phyloP scores from a whole-genome alignment of 1,140 invertebrate genomes.

The Elysia chlorotica region DNA sequence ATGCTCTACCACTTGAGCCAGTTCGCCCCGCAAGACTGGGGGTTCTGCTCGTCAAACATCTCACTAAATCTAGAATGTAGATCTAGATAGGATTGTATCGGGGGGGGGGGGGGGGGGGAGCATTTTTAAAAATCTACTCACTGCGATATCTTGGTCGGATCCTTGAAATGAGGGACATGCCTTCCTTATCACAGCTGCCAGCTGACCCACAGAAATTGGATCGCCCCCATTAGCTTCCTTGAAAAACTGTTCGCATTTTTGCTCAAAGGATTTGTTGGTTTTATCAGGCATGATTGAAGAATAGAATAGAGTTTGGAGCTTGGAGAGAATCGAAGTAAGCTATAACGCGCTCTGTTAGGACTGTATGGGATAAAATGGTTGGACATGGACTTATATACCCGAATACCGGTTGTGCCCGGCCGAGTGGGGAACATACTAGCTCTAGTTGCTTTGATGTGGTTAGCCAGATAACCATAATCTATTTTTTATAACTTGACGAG shows the following conservation, averaged over 20 bases:
- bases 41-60: neutral
- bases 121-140: neutral
- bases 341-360: neutral
- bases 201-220: neutral
- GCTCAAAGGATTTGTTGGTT: neutral
- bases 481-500: neutral
- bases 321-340: neutral
- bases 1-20: neutral
- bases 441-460: neutral
- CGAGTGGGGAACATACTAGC: neutral
- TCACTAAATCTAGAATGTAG: neutral
- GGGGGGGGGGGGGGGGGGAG: neutral
- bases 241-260: neutral
- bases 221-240: neutral
- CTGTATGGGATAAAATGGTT: neutral
- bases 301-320: neutral
- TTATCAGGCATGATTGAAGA: neutral
- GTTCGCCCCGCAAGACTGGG: no score
- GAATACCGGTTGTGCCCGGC: neutral
- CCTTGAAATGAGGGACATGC: neutral
- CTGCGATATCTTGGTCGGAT: constrained; percentile 7
- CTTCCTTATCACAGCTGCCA: neutral
- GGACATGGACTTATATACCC: neutral
- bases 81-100: neutral
- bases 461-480: neutral